Base-by-base conservation (phyloP, 2,888 invertebrate genomes). In the Caenorhabditis angaria region DNA sequence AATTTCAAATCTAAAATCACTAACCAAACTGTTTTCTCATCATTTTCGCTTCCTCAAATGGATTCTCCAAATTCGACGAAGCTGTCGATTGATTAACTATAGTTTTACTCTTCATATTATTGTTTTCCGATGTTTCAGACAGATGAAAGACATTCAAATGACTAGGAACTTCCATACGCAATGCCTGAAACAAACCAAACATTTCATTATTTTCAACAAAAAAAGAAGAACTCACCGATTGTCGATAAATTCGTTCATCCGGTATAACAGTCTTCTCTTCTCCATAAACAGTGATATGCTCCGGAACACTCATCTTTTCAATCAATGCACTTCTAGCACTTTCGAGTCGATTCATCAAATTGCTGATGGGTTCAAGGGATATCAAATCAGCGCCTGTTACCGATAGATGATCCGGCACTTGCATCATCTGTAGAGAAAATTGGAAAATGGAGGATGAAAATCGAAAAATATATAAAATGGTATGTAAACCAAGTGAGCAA, bases 351-450 rank as follows among this genome's bases (percentile, higher is more conserved):
- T 64, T 53, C 12, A 70, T 64, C 70, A 65, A 56, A 60, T 56
- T 70, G 55, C 60, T 70, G 22, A 70, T 32, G 1, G 65, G 65
- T 25, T 70, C 70, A 24, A 70, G 58, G 50, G 62, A 62, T 59
- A 62, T 65, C 5, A 70, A 55, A 28, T 65, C 65, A 6, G 62
- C 70, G 51, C 70, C 70, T 41, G 70, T 70, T 35, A 70, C 70
- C 0, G 70, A 70, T 61, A 70, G 60, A 32, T 70, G 70, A 61
- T 70, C 70, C 29, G 70, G 70, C 27, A 70, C 65, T 62, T 70
- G 70, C 70, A 70, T 70, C 65, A 70, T 70, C 29, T 20, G 24
- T 28, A 24, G 24, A 6, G 58, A 14, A n/a, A 18, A 51, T 20
- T 53, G 10, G 14, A 41, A 18, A 18, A 41, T 41, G 41, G 41